phyloP scores from a whole-genome alignment of 2,797 vertebrate genomes.

The Carcharodon carcharias region DNA sequence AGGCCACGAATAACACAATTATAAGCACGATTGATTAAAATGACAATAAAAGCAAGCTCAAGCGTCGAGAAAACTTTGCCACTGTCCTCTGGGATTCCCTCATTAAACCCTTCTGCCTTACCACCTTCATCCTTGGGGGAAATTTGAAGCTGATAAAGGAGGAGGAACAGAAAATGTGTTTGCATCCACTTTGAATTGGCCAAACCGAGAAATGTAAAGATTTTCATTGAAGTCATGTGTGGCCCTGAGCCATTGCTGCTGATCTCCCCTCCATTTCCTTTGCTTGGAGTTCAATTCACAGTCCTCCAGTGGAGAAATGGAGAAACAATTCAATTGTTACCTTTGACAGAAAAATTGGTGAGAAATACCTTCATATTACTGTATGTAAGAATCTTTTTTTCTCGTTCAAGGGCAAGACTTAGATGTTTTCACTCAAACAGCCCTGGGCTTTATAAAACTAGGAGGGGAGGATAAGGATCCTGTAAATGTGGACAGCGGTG shows the following conservation, averaged over 20 bases:
- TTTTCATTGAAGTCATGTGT: not conserved
- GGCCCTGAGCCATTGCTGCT: not conserved
- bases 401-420: not conserved
- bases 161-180: not conserved
- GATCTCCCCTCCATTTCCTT: not conserved
- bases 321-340: not conserved
- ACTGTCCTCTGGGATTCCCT: not conserved
- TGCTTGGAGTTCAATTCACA: not conserved
- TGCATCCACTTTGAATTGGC: not conserved
- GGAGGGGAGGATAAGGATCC: not conserved
- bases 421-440: not conserved
- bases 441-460: not conserved
- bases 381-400: not conserved
- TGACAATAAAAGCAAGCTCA: not conserved
- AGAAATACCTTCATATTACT: not conserved
- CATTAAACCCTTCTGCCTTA: not conserved
- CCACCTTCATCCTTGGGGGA: not conserved
- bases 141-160: not conserved
- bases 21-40: not conserved
- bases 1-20: not conserved
- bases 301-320: not conserved
- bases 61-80: not conserved
- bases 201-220: not conserved
- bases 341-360: not conserved
- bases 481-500: not conserved